phyloP scores from a whole-genome alignment of 2,888 invertebrate genomes.

The Dryobota labecula region DNA sequence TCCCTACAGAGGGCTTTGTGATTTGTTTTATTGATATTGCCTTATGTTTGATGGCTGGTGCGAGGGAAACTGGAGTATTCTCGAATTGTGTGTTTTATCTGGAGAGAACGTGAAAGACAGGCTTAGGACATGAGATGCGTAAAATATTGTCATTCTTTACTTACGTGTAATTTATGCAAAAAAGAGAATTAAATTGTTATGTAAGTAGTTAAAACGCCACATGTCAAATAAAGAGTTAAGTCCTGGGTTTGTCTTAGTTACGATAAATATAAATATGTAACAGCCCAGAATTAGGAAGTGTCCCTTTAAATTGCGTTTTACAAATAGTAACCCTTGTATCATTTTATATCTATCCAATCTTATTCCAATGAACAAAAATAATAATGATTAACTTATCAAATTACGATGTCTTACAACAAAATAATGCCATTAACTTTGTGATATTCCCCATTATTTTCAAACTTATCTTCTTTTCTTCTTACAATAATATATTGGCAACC shows the following conservation, averaged over 20 bases:
- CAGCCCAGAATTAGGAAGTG: too few relatives aligned
- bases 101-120: conserved; percentile 4
- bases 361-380: too few relatives aligned
- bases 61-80: conserved; percentile 42
- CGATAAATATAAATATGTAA: neutral
- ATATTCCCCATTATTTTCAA: too few relatives aligned
- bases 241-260: neutral
- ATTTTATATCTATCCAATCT: too few relatives aligned
- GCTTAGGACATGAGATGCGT: conserved; percentile 1
- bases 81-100: conserved; percentile 26
- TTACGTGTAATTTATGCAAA: neutral
- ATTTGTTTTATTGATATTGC: conserved; percentile 81
- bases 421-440: too few relatives aligned
- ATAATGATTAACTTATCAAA: too few relatives aligned
- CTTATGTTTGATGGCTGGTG: conserved; percentile 56
- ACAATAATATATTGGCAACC: too few relatives aligned
- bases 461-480: neutral
- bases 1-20: conserved; percentile 77
- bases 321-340: too few relatives aligned
- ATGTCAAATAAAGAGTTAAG: neutral
- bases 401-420: too few relatives aligned
- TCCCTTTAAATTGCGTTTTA: too few relatives aligned
- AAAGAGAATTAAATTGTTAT: neutral
- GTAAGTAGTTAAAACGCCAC: neutral
- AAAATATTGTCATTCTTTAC: conserved; percentile 3